phyloP scores from a whole-genome alignment of 2,888 invertebrate species.

The Xylota segnis region DNA sequence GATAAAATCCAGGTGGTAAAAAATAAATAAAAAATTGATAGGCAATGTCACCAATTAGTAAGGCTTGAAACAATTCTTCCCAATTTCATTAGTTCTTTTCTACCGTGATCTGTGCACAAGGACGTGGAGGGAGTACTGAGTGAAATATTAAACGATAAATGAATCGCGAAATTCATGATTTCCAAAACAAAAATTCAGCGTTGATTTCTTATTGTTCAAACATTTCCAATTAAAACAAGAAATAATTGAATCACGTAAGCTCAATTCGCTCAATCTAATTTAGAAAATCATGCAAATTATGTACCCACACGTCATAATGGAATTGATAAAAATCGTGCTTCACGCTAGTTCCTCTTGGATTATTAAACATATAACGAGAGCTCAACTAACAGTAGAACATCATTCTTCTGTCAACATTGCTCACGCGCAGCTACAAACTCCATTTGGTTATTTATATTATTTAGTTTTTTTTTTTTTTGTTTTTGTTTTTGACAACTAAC shows the following conservation, averaged over 20 bases:
- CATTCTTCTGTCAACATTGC: slow-evolving; percentile 16
- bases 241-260: slow-evolving; percentile 31
- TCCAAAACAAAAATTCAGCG: slow-evolving; percentile 17
- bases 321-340: slow-evolving; percentile 71
- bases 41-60: slow-evolving; percentile 29
- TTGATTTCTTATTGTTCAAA: slow-evolving; percentile 18
- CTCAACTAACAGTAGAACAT: slow-evolving; percentile 21
- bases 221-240: slow-evolving; percentile 14
- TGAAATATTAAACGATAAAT: slow-evolving; percentile 40
- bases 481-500: slow-evolving; percentile 76
- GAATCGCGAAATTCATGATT: slow-evolving; percentile 34
- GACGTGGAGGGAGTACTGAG: slow-evolving; percentile 12
- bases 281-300: slow-evolving; percentile 48
- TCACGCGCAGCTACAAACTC: slow-evolving; percentile 7
- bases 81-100: slow-evolving; percentile 14
- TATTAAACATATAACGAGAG: not conserved
- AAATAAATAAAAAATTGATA: slow-evolving; percentile 7
- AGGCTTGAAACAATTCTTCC: slow-evolving; percentile 38
- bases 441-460: not conserved
- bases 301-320: slow-evolving; percentile 8
- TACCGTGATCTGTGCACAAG: slow-evolving; percentile 35
- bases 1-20: not conserved
- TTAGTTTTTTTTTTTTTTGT: slow-evolving; percentile 19
- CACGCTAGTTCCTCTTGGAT: slow-evolving; percentile 47
- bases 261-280: slow-evolving; percentile 21